Percentiles rank a stretch among this genome's conserved stretches.
phyloP scores from a whole-genome alignment of 35 echinoderm and acorn worm species.

The Acanthaster planci region DNA sequence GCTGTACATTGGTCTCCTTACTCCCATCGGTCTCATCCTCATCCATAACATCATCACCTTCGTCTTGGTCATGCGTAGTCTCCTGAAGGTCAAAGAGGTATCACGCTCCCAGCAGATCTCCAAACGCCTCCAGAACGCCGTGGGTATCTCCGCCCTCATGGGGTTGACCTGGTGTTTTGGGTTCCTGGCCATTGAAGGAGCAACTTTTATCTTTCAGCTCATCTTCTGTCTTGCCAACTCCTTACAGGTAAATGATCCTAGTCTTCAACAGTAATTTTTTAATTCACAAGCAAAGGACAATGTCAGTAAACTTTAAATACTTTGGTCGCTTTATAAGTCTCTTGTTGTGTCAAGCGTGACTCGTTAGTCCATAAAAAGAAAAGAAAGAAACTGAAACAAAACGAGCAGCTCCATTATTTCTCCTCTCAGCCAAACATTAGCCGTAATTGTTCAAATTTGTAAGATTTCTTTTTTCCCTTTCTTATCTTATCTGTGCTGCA shows the following conservation, averaged over 20 bases:
- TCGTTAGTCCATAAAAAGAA: too few species aligned
- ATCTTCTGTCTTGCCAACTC: conserved; percentile 75
- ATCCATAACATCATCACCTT: conserved; percentile 68
- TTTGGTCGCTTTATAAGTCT: too few species aligned
- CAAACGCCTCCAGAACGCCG: conserved; percentile 53
- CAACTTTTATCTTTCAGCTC: conserved; percentile 43
- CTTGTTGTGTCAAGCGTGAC: too few species aligned
- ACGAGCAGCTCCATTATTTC: too few species aligned
- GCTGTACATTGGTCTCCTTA: conserved; percentile 53
- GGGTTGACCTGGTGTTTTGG: conserved; percentile 82
- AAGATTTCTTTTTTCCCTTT: too few species aligned
- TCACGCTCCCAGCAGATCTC: conserved; percentile 25
- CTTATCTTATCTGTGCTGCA: too few species aligned
- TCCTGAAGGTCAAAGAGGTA: conserved; percentile 54
- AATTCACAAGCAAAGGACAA: too few species aligned
- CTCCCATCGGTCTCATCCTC: conserved; percentile 69
- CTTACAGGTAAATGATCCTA: background rate
- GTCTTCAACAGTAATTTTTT: too few species aligned
- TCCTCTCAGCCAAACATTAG: too few species aligned
- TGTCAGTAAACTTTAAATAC: too few species aligned
- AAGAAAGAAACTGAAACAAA: too few species aligned
- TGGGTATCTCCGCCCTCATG: conserved; percentile 64
- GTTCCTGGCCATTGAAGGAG: conserved; percentile 58
- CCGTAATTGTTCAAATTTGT: too few species aligned
- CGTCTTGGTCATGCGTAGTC: conserved; percentile 60